Conservation (phyloP, 1,140 invertebrate species). For the Macrobrachium rosenbergii region DNA sequence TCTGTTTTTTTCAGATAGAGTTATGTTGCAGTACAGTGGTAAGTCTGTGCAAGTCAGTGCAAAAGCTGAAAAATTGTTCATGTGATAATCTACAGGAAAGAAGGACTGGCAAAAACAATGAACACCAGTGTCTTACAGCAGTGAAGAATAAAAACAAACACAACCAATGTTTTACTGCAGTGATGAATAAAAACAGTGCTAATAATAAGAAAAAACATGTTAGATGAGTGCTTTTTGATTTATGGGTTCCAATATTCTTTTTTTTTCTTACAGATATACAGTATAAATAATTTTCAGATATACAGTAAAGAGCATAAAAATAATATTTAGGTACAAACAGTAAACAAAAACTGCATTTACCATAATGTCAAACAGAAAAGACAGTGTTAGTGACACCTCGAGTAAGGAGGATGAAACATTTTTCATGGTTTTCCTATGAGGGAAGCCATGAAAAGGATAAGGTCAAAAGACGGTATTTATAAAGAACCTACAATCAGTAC, state of each 20-base stretch:
- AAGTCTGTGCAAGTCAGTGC: background rate
- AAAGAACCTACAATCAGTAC: background rate
- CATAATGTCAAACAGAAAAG: background rate
- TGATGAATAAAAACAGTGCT: no score
- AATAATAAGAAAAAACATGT: background rate
- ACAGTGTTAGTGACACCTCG: slow-evolving; percentile 15
- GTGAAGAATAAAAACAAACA: no score
- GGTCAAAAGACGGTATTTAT: background rate
- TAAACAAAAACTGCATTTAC: background rate
- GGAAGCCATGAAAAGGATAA: background rate
- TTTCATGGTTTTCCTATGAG: background rate
- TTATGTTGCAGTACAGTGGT: no score
- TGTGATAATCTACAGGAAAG: slow-evolving; percentile 3
- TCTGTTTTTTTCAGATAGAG: background rate
- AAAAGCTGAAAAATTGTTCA: background rate
- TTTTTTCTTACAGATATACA: slow-evolving; percentile 4
- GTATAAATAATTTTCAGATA: slow-evolving; percentile 29
- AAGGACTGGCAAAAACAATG: slow-evolving; percentile 3
- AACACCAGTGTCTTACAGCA: background rate
- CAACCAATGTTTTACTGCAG: no score
- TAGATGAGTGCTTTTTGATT: slow-evolving; percentile 24
- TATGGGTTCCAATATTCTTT: background rate
- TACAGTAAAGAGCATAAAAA: no score
- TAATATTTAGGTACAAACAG: no score
- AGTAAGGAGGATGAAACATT: background rate